Evolutionary conservation across 1,140 invertebrate species (phyloP).

Genomic region (Drosophila tristis): DNA sequence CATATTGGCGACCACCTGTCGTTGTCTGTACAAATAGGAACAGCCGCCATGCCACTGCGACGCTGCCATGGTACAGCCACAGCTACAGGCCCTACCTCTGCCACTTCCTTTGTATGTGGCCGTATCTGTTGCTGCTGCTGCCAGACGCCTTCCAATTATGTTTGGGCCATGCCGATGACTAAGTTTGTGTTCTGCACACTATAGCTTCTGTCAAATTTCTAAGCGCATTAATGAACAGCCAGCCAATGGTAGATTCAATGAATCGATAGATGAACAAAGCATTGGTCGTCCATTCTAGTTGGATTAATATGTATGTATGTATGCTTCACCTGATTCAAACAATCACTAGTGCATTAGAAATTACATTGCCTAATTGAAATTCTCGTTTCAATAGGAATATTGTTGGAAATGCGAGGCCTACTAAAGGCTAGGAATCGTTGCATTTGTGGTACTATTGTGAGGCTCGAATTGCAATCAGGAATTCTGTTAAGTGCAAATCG

Average conservation of each 20-base stretch:
- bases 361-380: not conserved
- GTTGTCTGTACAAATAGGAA: constrained; percentile 62
- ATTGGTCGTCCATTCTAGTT: not conserved
- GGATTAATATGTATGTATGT: too few relatives aligned
- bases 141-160: constrained; percentile 75
- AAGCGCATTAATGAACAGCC: too few relatives aligned
- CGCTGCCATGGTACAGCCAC: not conserved
- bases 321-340: not conserved
- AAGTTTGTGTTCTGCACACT: constrained; percentile 29
- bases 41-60: not conserved
- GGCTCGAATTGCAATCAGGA: constrained; percentile 23
- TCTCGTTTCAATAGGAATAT: constrained; percentile 5
- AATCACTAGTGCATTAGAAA: not conserved
- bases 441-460: constrained; percentile 25
- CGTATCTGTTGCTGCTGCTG: constrained; percentile 17
- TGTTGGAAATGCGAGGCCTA: not conserved
- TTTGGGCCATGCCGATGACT: constrained; percentile 31
- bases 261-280: too few relatives aligned
- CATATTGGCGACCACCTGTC: constrained; percentile 68
- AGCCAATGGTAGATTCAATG: too few relatives aligned
- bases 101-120: constrained; percentile 32
- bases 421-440: constrained; percentile 23
- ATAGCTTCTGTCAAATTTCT: not conserved
- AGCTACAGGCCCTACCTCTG: constrained; percentile 13
- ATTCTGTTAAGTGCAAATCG: constrained; percentile 32